Conservation (phyloP, 2,888 invertebrate species). For the Metalampra italica region DNA sequence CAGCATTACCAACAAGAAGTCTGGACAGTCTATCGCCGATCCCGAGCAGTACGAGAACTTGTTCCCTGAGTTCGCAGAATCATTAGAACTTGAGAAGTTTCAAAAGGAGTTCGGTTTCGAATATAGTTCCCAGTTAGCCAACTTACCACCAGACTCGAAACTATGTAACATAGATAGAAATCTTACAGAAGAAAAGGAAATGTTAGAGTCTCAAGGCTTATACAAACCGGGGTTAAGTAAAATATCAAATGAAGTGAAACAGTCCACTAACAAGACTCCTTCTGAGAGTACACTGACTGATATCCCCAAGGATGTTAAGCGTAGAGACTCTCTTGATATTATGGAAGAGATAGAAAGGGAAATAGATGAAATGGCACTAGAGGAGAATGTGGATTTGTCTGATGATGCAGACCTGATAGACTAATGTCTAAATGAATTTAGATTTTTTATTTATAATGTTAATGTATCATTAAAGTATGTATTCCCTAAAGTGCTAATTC, state of each 20-base stretch:
- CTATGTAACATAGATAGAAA: conserved; percentile 47
- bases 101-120: conserved; percentile 39
- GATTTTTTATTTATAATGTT: conserved; percentile 38
- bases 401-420: conserved; percentile 58
- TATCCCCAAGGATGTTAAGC: conserved; percentile 17
- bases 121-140: conserved; percentile 26
- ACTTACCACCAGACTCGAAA: conserved; percentile 30
- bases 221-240: background rate
- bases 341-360: conserved; percentile 89
- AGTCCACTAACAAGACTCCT: too few species aligned
- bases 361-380: conserved; percentile 88
- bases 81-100: conserved; percentile 48
- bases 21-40: conserved; percentile 96
- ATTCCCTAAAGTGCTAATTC: conserved; percentile 63
- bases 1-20: conserved; percentile 89
- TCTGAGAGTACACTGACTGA: background rate
- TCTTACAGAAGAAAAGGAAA: conserved; percentile 35
- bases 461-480: conserved; percentile 37
- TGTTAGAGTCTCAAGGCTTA: conserved; percentile 7
- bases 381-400: conserved; percentile 81
- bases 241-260: too few species aligned
- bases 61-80: conserved; percentile 84
- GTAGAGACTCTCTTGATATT: conserved; percentile 52
- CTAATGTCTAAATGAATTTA: conserved; percentile 48
- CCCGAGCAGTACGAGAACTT: conserved; percentile 97